Percentiles rank a stretch among this genome's conserved stretches.
Conservation (phyloP, 23 tunicate species). For the Ascidia mentula region DNA sequence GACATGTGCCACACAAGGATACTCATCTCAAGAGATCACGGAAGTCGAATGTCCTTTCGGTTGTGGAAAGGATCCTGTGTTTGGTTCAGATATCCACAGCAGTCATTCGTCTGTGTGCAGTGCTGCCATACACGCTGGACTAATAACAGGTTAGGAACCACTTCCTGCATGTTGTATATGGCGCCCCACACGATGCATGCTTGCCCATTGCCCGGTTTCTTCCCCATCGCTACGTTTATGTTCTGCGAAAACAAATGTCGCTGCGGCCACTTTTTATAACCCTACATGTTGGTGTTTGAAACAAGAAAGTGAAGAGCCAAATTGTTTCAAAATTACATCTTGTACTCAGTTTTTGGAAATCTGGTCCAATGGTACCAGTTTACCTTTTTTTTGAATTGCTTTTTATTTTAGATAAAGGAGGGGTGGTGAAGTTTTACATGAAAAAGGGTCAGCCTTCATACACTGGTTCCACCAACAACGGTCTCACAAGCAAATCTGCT, state of each 20-base stretch:
- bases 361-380: background rate
- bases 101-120: background rate
- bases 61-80: background rate
- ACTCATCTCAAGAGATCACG: background rate
- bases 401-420: background rate
- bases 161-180: too few relatives aligned
- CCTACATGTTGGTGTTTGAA: too few relatives aligned
- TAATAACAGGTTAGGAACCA: too few relatives aligned
- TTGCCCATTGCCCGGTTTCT: too few relatives aligned
- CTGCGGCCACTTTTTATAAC: too few relatives aligned
- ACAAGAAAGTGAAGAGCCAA: too few relatives aligned
- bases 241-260: too few relatives aligned
- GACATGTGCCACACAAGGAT: conserved; percentile 3
- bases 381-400: background rate
- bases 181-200: too few relatives aligned
- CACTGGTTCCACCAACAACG: background rate
- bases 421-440: background rate
- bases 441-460: background rate
- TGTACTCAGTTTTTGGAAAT: too few relatives aligned
- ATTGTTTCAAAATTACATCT: too few relatives aligned
- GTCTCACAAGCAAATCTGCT: background rate
- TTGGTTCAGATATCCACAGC: background rate
- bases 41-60: background rate
- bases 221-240: too few relatives aligned
- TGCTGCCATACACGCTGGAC: background rate